Base-by-base conservation (phyloP, 2,113 vertebrate genomes). In the Melanotaenia duboulayi region DNA sequence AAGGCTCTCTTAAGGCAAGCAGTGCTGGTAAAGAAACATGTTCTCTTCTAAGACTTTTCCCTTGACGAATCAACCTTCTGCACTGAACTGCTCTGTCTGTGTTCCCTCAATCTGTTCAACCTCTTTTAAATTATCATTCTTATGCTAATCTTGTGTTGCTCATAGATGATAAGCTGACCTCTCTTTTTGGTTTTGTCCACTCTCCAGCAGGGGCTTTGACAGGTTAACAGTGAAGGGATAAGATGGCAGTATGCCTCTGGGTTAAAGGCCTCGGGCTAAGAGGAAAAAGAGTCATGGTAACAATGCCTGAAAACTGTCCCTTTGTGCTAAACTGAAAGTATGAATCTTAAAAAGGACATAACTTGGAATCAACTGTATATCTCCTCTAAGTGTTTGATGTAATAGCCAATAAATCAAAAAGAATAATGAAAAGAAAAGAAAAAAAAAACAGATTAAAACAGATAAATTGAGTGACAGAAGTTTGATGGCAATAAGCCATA, bases 21-120 rank as follows among this genome's bases (percentile, higher is more conserved):
- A 20, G 39, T 74, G 54, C 50, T 35, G 52, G 52, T 28, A 63
- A 66, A 48, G 59, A 77, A 68, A 51, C 35, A 78, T 60, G 50
- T 65, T 65, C 58, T 78, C 13, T 10, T 62, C 52, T 74, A 12
- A 44, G 68, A 68, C 70, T 76, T 64, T 58, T 58, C 37, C 74
- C 59, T 81, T 71, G 13, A 76, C 48, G 24, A 78, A 65, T 83
- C 65, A 82, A 58, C 74, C 63, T 76, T 86, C 50, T 83, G n/a
- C 7, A 19, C 67, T 50, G 60, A 74, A 40, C 49, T 60, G 56
- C 28, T 61, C 56, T 42, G 42, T 70, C 48, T 70, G 23, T 32
- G 28, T 83, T 63, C 52, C 6, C 44, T 69, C n/a, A 35, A 71
- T 57, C 74, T 63, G 54, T 77, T 55, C 24, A 62, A 4, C 68